phyloP scores from a whole-genome alignment of 1,140 invertebrate genomes.

The Drosophila pachea region DNA sequence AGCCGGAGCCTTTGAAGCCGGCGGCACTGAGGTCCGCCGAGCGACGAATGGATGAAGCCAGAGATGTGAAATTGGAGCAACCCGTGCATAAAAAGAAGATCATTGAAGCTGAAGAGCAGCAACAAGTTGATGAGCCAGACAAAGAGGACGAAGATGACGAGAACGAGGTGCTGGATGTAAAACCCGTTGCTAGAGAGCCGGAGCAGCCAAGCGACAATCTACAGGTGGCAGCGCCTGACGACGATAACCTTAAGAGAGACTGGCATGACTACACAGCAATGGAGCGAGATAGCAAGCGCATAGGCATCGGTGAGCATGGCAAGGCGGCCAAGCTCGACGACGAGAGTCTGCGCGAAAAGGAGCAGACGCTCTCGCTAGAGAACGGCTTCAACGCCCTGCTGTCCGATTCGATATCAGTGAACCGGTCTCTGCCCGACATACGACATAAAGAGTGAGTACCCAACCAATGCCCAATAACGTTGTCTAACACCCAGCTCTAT shows the following conservation, averaged over 20 bases:
- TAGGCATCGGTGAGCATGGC: slow-evolving; percentile 88
- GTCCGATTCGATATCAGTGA: slow-evolving; percentile 92
- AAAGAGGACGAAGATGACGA: slow-evolving; percentile 15
- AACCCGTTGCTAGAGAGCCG: background rate
- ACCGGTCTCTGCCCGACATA: slow-evolving; percentile 90
- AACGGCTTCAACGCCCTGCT: slow-evolving; percentile 94
- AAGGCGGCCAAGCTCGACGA: slow-evolving; percentile 84
- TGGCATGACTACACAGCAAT: slow-evolving; percentile 92
- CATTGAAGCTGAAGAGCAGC: background rate
- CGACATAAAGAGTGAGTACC: slow-evolving; percentile 85
- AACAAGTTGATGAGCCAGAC: background rate
- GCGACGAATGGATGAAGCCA: background rate
- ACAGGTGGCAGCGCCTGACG: slow-evolving; percentile 79
- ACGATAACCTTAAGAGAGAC: slow-evolving; percentile 80
- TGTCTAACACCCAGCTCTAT: slow-evolving; percentile 1
- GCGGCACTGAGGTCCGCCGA: background rate
- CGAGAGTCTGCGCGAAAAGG: slow-evolving; percentile 84
- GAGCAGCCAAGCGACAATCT: slow-evolving; percentile 11
- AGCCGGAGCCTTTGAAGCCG: slow-evolving; percentile 34
- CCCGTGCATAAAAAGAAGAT: slow-evolving; percentile 8
- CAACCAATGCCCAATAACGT: background rate
- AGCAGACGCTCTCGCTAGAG: slow-evolving; percentile 60
- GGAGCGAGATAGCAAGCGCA: slow-evolving; percentile 83
- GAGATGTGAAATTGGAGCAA: slow-evolving; percentile 9
- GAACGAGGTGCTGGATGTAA: background rate